phyloP scores from a whole-genome alignment of 2,797 vertebrate genomes.

The Chloroceryle inda region DNA sequence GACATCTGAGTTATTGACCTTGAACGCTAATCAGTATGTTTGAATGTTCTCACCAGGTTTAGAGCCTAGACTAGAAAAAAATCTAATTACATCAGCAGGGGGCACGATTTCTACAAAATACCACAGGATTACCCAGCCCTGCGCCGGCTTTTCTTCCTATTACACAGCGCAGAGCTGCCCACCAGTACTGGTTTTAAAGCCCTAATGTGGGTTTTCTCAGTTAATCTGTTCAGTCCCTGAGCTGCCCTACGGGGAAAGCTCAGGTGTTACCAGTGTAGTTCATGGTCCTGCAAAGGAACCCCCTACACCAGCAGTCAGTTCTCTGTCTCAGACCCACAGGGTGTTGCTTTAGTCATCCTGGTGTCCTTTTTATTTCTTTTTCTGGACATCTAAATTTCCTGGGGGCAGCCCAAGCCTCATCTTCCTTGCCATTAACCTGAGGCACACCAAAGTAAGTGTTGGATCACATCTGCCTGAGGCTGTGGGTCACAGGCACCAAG shows the following conservation, averaged over 20 bases:
- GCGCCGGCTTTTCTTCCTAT: background rate
- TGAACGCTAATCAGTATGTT: constrained; percentile 16
- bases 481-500: background rate
- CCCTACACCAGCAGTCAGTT: background rate
- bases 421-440: background rate
- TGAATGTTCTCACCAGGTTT: background rate
- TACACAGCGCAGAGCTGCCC: background rate
- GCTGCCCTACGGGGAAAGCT: background rate
- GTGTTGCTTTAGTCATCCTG: background rate
- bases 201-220: background rate
- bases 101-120: constrained; percentile 76
- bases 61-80: background rate
- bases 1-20: constrained; percentile 61
- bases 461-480: rapidly evolving
- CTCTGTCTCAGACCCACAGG: background rate
- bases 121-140: background rate
- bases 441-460: background rate
- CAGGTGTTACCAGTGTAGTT: rapidly evolving
- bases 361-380: background rate
- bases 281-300: background rate
- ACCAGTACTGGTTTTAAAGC: background rate
- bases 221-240: background rate
- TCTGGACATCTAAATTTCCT: background rate
- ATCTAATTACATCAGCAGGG: constrained; percentile 78
- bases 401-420: background rate